Evolutionary conservation across 2,888 invertebrate species (phyloP), one percentile per base, ranked within the genome.

Genomic region (Prenolepis imparis): DNA sequence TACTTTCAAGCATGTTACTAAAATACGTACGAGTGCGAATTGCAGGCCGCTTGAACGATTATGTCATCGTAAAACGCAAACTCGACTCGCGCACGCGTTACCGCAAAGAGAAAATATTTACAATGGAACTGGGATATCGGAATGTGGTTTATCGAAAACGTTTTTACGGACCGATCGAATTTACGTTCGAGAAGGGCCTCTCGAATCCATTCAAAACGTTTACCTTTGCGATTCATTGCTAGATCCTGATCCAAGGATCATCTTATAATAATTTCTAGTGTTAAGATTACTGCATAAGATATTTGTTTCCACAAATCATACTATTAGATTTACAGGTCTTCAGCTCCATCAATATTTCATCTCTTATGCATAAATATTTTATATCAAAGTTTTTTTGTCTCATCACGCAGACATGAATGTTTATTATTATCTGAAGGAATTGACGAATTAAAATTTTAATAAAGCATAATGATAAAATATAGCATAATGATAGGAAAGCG

Each of bases 121-220:
- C 52, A 67, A 80, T 55, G 9, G 59, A 8, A 24, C 55, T 44
- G 55, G 24, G 11, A 0, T 44, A 32, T 82, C 44, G 55, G 78
- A 80, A 83, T 80, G 55, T 32, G n/a, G n/a, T 41, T 78, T 67
- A 66, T 83, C 41, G 24, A 28, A 61, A 21, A 44, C 28, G 52
- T 44, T 48, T 15, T 36, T 15, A n/a, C 21, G 75, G 1, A 2
- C 28, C n/a, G 28, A 67, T 77, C 4, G 70, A 78, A 78, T 70
- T 78, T 59, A 24, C 41, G 12, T 70, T 70, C 32, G 44, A 59
- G 55, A 57, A 28, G 28, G 41, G 41, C 18, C 12, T n/a, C 24
- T 52, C 6, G 21, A 21, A n/a, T 5, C 18, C 24, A 6, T 57
- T 21, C 67, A 15, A 41, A 24, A 64, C 28, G n/a, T 55, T 39